Base-by-base conservation (phyloP, 2,797 vertebrate species). In the Helicolenus hilgendorfi region DNA sequence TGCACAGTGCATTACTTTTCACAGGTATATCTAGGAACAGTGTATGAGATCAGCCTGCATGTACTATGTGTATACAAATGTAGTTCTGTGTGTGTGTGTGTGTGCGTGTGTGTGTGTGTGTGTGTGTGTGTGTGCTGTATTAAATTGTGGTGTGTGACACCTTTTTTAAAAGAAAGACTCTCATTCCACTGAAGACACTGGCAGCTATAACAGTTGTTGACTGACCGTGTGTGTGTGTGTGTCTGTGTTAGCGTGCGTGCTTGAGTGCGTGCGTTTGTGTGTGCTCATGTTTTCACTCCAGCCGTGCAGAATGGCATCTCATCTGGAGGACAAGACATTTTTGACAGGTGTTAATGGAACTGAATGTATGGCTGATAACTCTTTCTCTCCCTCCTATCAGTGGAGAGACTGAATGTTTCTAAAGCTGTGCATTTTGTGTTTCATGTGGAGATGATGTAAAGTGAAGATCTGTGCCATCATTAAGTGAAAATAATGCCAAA, bases 321-420 rank as follows among this genome's bases (percentile, higher is more conserved):
- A 75, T 87, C 82, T 27, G 11, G 36, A 55, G 65, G 68, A 84
- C 86, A 11, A 53, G 55, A 7, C 71, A 3, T 77, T 82, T 68
- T 7, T 89, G 89, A 92, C 89, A 91, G 78, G 81, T 89, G 90
- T 89, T 89, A 92, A 92, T 92, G 77, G 85, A 92, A 59, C 14
- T 63, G 79, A 68, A 56, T 63, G 41, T 67, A 24, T 13, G 58
- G 26, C 55, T 38, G 78, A 72, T 80, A 41, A 79, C 68, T 49
- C 59, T 4, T 11, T 18, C 36, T 63, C 38, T 60, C 55, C 24
- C 36, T 33, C 36, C 24, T 5, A 4, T 73, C 62, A 10, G n/a
- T 29, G 29, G 36, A 26, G 36, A 20, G 14, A 8, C 65, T 20
- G 20, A 11, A 4, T 31, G 20, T 36, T 14, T 29, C 4, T 20